Evolutionary conservation across 2,113 vertebrate genomes (phyloP), one percentile per base, ranked within the genome.

Genomic region (Peromyscus maniculatus): DNA sequence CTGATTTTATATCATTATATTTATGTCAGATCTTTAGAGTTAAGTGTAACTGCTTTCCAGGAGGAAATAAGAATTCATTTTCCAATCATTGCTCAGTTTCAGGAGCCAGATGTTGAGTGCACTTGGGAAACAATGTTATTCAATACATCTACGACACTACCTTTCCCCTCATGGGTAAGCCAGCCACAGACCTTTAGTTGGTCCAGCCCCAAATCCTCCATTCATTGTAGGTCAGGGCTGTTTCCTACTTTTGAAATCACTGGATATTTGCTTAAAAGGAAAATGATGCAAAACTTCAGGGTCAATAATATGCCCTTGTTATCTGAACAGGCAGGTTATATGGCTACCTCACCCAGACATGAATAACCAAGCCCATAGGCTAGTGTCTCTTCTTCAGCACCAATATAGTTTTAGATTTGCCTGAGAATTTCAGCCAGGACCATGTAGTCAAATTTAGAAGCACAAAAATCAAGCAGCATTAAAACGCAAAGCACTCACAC

Each of bases 121-220:
- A 24, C 17, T 19, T 72, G 21, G 16, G 36, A 1, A 43, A 12
- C 17, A 72, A 3, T 13, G 0, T 55, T 22, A 6, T 46, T 78
- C 4, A 1, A 0, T 36, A 22, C 4, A 83, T 71, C 16, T 6
- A 28, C 1, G 28, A 19, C 43, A 3, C 11, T 16, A 24, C 2
- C 11, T n/a, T 28, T 71, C 43, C 43, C 33, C 21, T 36, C 7
- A 0, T 6, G 5, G 12, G 7, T 13, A 67, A 36, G n/a, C 24
- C 28, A 43, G 55, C 1, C 46, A 71, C 62, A 11, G 24, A 0
- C 39, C 24, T 3, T 17, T 69, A 46, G 3, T 52, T 7, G 10
- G 11, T 21, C 21, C 11, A 12, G 3, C 15, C 11, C 39, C 33
- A 1, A 11, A 39, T 2, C 64, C 49, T 16, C 3, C n/a, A 31